Evolutionary conservation across 2,888 invertebrate genomes (phyloP), one percentile per base, ranked within the genome.

Genomic region (Tillus elongatus): DNA sequence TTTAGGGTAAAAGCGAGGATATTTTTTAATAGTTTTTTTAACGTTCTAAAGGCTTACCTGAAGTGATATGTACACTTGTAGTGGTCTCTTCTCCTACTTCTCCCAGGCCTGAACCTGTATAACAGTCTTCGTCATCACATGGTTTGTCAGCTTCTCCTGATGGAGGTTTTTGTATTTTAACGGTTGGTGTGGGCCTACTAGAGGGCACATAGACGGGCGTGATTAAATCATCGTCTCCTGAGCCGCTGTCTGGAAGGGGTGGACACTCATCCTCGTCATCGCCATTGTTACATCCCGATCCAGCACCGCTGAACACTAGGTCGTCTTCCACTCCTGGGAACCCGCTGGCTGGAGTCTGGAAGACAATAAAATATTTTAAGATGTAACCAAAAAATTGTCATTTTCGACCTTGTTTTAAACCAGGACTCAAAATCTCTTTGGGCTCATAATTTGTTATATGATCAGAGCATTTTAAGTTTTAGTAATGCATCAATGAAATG

Each of bases 191-290:
- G 9, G 83, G 83, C 50, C 75, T 72, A 16, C 82, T 80, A 2
- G 88, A 82, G 1, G 88, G 87, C 9, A 89, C 83, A 61, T 89
- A 90, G 1, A 92, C 89, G 0, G 93, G 91, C 1, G 90, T 92
- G 49, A 93, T 90, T 37, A 95, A 75, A 60, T 92, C 92, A 60
- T 93, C 92, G 45, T 88, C 88, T 28, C 86, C 83, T 1, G 62
- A 61, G 6, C 84, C 86, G 1, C 81, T 77, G 51, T 88, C 87
- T 19, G 84, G 84, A 16, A 85, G 71, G 8, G 89, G 87, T 1
- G 80, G 77, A 59, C 92, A 92, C 49, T 91, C 91, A 54, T 91
- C 92, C 61, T 93, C 92, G 56, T 91, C 92, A 53, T 90, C 91
- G 42, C 84, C 85, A n/a, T n/a, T n/a, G 30, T 86, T 77, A 56